Evolutionary conservation across 1,140 invertebrate genomes (phyloP), one percentile per base, ranked within the genome.

Genomic region (Zaprionus gabonicus): DNA sequence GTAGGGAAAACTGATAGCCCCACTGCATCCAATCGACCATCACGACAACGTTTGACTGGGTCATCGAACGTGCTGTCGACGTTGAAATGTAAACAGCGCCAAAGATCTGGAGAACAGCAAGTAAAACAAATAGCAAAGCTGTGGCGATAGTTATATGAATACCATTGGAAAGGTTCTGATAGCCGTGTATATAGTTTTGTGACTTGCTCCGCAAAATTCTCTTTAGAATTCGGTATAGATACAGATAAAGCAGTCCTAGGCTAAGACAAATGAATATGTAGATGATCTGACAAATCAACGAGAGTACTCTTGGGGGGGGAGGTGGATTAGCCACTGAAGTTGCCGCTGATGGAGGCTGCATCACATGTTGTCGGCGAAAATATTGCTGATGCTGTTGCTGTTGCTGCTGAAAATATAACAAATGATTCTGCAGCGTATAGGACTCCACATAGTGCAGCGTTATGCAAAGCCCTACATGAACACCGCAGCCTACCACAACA

Each of bases 111-210:
- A 98, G 94, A 1, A 95, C 95, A 6, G 96, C 97, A 93, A 97
- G 95, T 4, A 98, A 84, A 20, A 98, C 94, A 90, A 97, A 97
- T 12, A 98, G 93, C 63, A 98, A 93, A 1, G 97, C 96, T 0
- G 96, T 96, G 0, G 97, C 96, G 63, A 98, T 95, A 12, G 97
- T 98, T 36, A 98, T 96, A 69, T 97, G 96, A 34, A 98, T 97
- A 2, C 97, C 97, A 76, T 96, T 96, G 53, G 95, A 95, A 0
- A 97, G 93, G 90, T 95, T 95, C 77, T 95, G 95, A 80, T 94
- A 94, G 78, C 95, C 95, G 80, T 95, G 95, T 60, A 95, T 95
- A 64, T 95, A 94, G 28, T 95, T 95, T 70, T 95, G 95, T 46
- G 94, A 95, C 86, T 96, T 96, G 83, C 95, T 95, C 60, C 95